A percentile compares a stretch with the other conserved stretches of the same genome.
These are phyloP conservation scores for Drusus annulatus DNA, from an alignment of 1,140 invertebrate species.

Conservation along the genomic window DNA sequence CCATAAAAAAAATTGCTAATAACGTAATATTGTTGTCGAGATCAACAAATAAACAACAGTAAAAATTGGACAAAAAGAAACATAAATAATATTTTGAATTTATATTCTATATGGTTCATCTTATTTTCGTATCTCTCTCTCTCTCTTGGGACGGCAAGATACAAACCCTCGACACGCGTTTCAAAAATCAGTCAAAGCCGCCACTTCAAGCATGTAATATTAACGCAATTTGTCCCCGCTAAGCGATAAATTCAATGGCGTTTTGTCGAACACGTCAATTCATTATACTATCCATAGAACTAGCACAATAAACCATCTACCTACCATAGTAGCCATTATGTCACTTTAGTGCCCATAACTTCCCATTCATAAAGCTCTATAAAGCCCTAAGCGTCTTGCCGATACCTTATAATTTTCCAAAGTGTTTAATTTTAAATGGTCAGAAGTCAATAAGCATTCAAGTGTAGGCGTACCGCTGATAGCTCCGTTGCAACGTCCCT, in stretches of 20 bases:
- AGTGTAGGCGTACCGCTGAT: not conserved
- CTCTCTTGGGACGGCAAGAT: not conserved
- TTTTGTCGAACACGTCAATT: conserved; percentile 12
- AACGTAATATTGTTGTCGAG: no score
- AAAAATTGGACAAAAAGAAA: no score
- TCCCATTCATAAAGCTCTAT: conserved; percentile 5
- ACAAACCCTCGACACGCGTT: conserved; percentile 40
- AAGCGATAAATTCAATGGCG: conserved; percentile 12
- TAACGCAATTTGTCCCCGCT: conserved; percentile 53
- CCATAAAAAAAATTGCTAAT: no score
- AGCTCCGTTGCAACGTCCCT: no score
- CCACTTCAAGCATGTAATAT: conserved; percentile 55
- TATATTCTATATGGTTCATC: no score
- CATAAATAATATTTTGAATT: no score
- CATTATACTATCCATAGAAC: not conserved
- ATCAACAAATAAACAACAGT: no score
- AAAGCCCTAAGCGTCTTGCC: not conserved
- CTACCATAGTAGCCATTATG: not conserved
- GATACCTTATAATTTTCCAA: conserved; percentile 11
- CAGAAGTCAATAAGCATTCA: not conserved
- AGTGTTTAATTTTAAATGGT: not conserved
- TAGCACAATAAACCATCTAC: not conserved
- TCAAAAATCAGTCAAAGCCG: conserved; percentile 16
- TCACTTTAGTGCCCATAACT: not conserved
- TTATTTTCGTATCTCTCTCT: not conserved